Base-by-base conservation (phyloP, 2,888 invertebrate genomes). In the Apocheima hispidaria region DNA sequence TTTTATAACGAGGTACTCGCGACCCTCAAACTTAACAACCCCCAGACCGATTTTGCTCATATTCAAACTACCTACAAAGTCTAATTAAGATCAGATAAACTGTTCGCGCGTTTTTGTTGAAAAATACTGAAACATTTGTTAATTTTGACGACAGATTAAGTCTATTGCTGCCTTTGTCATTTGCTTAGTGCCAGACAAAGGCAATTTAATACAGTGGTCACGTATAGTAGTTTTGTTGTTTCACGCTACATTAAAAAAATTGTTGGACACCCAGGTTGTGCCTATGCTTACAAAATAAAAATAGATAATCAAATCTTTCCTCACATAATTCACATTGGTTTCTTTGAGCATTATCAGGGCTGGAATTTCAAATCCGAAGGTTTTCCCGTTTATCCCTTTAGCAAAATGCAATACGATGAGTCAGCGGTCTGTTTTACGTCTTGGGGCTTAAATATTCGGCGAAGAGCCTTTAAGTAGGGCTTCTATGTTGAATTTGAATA, bases 361-460 rank as follows among this genome's bases (percentile, higher is more conserved):
- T 30, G 41, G 61, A 62, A 62, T 51, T 62, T 57, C 52, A 62
- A 62, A 62, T 62, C 61, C 56, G 48, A 46, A 57, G 61, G 51
- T 52, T 53, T 52, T 33, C 33, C 50, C 54, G 61, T 57, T 62
- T 53, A 62, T 62, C 61, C 61, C 52, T 57, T 62, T 62, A 57
- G 61, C 56, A 57, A 62, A 62, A 62, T 62, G 57, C 61, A 51
- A 62, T 52, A 62, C 61, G 61, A 62, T 62, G 61, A 62, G 52
- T 62, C 61, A 57, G 61, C 52, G 48, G 16, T 33, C 60, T 56
- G 61, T 62, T 57, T 57, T 53, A 57, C 61, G 61, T 62, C 61
- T 26, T 52, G 10, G 14, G 36, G 48, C 61, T 62, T 62, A 62
- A 57, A 62, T 60, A 62, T 62, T 62, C 61, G 48, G 52, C 16